These are phyloP conservation scores for Dermolepida albohirtum DNA, from an alignment of 2,888 invertebrate genomes.

Conservation along the genomic window DNA sequence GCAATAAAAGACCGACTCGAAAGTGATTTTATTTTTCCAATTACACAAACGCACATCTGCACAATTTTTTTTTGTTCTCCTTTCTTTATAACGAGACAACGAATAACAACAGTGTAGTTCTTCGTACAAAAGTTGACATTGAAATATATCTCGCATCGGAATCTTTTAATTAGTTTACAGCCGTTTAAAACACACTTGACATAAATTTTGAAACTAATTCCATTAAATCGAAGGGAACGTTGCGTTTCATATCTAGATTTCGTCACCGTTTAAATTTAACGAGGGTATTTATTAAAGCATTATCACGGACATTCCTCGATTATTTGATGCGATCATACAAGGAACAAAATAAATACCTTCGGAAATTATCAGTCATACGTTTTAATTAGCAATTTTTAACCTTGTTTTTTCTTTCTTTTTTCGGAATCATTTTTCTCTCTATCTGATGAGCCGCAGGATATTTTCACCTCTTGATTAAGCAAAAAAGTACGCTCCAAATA, in stretches of 20 bases:
- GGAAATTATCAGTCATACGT: too few relatives aligned
- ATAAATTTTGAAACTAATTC: slow-evolving; percentile 47
- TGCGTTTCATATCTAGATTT: slow-evolving; percentile 45
- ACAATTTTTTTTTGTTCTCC: slow-evolving; percentile 37
- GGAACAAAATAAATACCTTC: too few relatives aligned
- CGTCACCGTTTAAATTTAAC: slow-evolving; percentile 41
- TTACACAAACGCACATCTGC: slow-evolving; percentile 17
- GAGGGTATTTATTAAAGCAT: slow-evolving; percentile 38
- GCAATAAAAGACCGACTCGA: slow-evolving; percentile 1
- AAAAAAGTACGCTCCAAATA: too few relatives aligned
- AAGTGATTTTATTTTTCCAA: slow-evolving; percentile 9
- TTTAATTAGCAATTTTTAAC: too few relatives aligned
- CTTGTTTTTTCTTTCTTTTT: too few relatives aligned
- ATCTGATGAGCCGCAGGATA: too few relatives aligned
- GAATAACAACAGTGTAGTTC: slow-evolving; percentile 5
- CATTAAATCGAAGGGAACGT: slow-evolving; percentile 43
- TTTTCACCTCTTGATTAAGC: too few relatives aligned
- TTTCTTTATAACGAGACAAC: background rate
- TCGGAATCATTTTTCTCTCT: too few relatives aligned
- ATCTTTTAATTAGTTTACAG: slow-evolving; percentile 47
- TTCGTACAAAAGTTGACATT: slow-evolving; percentile 30
- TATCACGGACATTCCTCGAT: slow-evolving; percentile 3
- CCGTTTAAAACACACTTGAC: slow-evolving; percentile 45
- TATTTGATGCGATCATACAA: slow-evolving; percentile 12
- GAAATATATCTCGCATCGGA: slow-evolving; percentile 39